Conservation (phyloP, 2,888 invertebrate genomes). For the Oxytorus armatus region DNA sequence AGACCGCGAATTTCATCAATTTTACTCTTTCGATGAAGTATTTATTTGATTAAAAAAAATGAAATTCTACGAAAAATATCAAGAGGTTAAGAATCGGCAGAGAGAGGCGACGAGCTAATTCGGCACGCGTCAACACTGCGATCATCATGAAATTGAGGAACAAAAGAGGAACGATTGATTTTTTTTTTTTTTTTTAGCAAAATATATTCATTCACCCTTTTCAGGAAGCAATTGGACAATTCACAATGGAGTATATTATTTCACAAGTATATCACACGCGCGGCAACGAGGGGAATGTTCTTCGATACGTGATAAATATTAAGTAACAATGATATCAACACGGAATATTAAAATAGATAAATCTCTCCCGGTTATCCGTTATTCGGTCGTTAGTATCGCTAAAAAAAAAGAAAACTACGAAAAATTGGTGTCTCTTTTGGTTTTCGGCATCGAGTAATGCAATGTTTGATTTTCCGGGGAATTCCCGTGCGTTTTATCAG, state of each 20-base stretch:
- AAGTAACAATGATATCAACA: slow-evolving; percentile 14
- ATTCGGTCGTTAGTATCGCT: too few relatives aligned
- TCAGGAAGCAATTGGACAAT: slow-evolving; percentile 11
- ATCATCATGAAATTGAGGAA: slow-evolving; percentile 30
- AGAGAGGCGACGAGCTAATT: neutral
- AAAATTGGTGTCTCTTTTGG: neutral
- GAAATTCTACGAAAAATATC: slow-evolving; percentile 24
- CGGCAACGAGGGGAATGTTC: slow-evolving; percentile 51
- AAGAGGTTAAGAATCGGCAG: slow-evolving; percentile 36
- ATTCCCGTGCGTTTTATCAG: slow-evolving; percentile 28
- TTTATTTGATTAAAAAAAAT: slow-evolving; percentile 4
- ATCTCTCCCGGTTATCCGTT: neutral
- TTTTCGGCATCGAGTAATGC: slow-evolving; percentile 10
- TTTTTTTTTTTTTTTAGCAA: too few relatives aligned
- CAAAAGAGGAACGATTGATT: slow-evolving; percentile 44
- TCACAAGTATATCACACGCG: slow-evolving; percentile 19
- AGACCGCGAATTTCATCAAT: slow-evolving; percentile 15
- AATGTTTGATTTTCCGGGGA: neutral
- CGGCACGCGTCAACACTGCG: slow-evolving; percentile 40
- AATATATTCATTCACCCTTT: too few relatives aligned
- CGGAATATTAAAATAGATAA: neutral
- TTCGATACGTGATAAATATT: slow-evolving; percentile 41
- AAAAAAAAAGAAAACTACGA: neutral
- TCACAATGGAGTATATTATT: slow-evolving; percentile 15
- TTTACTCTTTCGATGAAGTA: neutral